Conservation (phyloP, 2,797 vertebrate species). For the Chelon auratus region DNA sequence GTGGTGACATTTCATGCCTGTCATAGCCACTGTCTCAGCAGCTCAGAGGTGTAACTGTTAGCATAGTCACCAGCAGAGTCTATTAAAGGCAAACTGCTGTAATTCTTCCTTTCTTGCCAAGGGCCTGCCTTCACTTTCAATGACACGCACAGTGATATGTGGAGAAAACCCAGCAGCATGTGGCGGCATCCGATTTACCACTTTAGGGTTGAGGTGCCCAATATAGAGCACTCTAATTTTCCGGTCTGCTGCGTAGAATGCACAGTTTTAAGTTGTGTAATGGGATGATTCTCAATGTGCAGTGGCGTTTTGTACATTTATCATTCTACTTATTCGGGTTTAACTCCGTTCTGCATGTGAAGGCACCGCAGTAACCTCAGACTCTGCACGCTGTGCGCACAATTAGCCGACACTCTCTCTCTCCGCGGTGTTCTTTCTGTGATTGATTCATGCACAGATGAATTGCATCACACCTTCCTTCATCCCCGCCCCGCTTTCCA, state of each 20-base stretch:
- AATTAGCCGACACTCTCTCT: conserved; percentile 27
- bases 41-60: conserved; percentile 57
- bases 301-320: conserved; percentile 24
- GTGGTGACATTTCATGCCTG: conserved; percentile 71
- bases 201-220: conserved; percentile 61
- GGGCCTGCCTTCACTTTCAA: conserved; percentile 74
- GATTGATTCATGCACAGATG: conserved; percentile 51
- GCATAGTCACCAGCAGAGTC: conserved; percentile 71
- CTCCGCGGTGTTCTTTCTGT: background rate
- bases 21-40: conserved; percentile 50
- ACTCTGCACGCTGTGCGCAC: conserved; percentile 8
- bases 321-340: conserved; percentile 14
- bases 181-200: conserved; percentile 71
- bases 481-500: background rate
- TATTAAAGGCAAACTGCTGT: conserved; percentile 76
- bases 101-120: conserved; percentile 70
- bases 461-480: conserved; percentile 55
- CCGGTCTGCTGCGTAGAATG: conserved; percentile 53
- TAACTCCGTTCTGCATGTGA: background rate
- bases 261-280: conserved; percentile 55
- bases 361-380: conserved; percentile 3
- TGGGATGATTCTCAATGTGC: conserved; percentile 27
- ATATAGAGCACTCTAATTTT: conserved; percentile 67
- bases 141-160: conserved; percentile 74
- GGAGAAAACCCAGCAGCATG: conserved; percentile 66